Base-by-base conservation (phyloP, 2,888 invertebrate species). In the Archips xylosteana region DNA sequence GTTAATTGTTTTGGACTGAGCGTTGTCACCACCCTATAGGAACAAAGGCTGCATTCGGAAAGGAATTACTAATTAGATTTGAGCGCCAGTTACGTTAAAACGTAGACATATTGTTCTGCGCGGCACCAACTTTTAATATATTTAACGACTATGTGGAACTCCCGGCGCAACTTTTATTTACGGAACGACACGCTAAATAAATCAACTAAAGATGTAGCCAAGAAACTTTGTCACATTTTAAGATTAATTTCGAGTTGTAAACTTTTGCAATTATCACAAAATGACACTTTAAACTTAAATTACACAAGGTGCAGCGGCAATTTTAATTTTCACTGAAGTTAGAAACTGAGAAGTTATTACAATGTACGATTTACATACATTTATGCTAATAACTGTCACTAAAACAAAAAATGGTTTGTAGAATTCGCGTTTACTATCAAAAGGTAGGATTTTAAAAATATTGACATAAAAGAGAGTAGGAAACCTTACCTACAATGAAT, bases 1-100 rank as follows among this genome's bases (percentile, higher is more conserved):
- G 85, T 84, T 83, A 86, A 87, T 86, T 87, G 85, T 80, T 81
- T 81, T 79, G 78, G 79, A 81, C 80, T 67, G 73, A 76, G 77
- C 75, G 65, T 66, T 76, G 75, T 76, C 75, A 76, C 78, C 78
- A 75, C 62, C 57, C 57, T 57, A 71, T 64, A 69, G 66, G 70
- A 75, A 75, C 73, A 73, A 73, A 75, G 65, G 66, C 75, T 75
- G 73, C 75, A 75, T 73, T 75, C 69, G 66, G 73, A 63, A 70
- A 75, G 75, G 72, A 75, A 75, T 75, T 61, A 64, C 72, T 75
- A 67, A 75, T 72, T 71, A 75, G 64, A 68, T 72, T 75, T 65
- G 64, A 61, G 71, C 47, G 42, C 66, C 54, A n/a, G 67, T 65
- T 57, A 61, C 54, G 67, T 72, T 68, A 45, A 63, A 73, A 63